Evolutionary conservation across 2,113 vertebrate species (phyloP).

Genomic region (Coptodon rendalli): DNA sequence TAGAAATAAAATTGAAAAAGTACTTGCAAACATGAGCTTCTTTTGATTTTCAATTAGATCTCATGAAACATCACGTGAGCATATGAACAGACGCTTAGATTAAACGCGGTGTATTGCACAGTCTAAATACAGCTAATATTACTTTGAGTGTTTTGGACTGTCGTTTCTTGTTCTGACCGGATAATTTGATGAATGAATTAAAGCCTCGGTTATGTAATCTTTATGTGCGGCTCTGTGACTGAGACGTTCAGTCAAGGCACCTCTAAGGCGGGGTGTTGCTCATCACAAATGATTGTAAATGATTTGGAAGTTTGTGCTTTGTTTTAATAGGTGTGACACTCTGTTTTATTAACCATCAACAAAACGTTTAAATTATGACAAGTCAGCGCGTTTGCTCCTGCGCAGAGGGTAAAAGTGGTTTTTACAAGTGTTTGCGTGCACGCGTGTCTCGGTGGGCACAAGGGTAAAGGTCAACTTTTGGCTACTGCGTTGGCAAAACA

Average conservation of each 20-base stretch:
- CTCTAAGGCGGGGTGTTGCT: background rate
- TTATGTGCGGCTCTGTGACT: background rate
- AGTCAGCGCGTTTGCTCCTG: background rate
- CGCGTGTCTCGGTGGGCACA: background rate
- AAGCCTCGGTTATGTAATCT: background rate
- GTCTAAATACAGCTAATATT: background rate
- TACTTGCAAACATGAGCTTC: background rate
- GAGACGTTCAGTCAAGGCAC: background rate
- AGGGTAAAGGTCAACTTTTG: constrained; percentile 33
- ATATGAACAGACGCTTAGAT: background rate
- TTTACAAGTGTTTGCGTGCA: background rate
- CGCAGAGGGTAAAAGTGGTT: background rate
- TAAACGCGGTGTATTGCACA: background rate
- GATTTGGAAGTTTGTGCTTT: background rate
- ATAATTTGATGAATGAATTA: background rate
- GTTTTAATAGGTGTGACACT: background rate
- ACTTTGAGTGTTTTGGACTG: background rate
- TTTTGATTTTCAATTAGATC: background rate
- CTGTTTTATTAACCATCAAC: accelerated
- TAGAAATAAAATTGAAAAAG: background rate
- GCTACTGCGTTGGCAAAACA: background rate
- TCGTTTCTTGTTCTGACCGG: background rate
- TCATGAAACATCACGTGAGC: background rate
- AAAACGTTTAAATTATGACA: background rate
- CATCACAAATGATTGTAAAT: background rate